Evolutionary conservation across 2,797 vertebrate species (phyloP), one percentile per base, ranked within the genome.

Genomic region (Sebastes steindachneri): DNA sequence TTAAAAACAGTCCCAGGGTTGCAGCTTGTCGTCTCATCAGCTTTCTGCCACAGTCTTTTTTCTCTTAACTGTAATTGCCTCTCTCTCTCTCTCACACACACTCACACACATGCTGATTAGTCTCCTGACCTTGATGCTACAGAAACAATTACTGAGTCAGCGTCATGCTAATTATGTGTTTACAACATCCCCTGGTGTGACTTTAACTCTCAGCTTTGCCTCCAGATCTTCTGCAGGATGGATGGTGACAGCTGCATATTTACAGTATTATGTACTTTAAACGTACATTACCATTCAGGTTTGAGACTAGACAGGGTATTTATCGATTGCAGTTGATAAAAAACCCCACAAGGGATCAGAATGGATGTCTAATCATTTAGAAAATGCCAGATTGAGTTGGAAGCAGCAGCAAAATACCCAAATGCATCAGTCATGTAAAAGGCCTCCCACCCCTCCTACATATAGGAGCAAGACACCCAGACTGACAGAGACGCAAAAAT

Each of bases 141-240:
- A 73, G 75, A 83, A 86, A 87, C 83, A 86, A 87, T 90, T 78
- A 89, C 73, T 78, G 77, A 85, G 83, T 88, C 88, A 88, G 87
- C 82, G 2, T 76, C 80, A 75, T 83, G 80, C 68, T 83, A 84
- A 86, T 87, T 82, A 79, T 64, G 71, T 58, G 71, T 91, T 89
- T 76, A 83, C 79, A 77, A 45, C 57, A 51, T 35, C 58, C 54
- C 59, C 73, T 58, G 55, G 58, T 66, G 77, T 64, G 65, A 85
- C 21, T 45, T 26, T 54, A 68, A 66, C 29, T 11, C 80, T 45
- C 17, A 14, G 75, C 51, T 55, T 70, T 48, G 75, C 11, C 14
- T 31, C 53, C 23, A 25, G 5, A 60, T 69, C 15, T 28, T 70
- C 31, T 54, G 25, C 12, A 7, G 21, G 19, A 53, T 9, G 3